Base-by-base conservation (phyloP, 2,888 invertebrate species). In the Archips crataeganus region DNA sequence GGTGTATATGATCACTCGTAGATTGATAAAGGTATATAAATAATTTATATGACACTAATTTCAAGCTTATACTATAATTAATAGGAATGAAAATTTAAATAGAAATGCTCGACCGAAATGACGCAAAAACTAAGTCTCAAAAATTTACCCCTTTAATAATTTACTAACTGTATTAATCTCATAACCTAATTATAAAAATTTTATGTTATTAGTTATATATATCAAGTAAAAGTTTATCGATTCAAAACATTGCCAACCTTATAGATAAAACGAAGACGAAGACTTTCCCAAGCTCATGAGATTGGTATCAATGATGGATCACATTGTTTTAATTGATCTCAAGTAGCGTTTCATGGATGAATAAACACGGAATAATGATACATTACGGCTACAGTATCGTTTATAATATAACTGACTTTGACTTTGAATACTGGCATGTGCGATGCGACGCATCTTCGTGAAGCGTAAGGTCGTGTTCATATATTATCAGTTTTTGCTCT, bases 271-370 rank as follows among this genome's bases (percentile, higher is more conserved):
- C 34, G 49, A 51, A 68, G 57, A 70, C 36, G 67, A 72, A 39
- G 65, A 70, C 69, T 67, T 57, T 67, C 66, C 64, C 65, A 60
- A 61, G 60, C 64, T 61, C 54, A 63, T 72, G 60, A 74, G 74
- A 74, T 74, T 60, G 32, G 15, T 74, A 74, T 74, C 74, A 65
- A 42, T 74, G 74, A 74, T 74, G 64, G 74, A 74, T 74, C 74
- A 74, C 70, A 70, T 74, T 64, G 65, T 70, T 74, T 74, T 74
- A 74, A 74, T 74, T 74, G 69, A 74, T 74, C 70, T 74, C 74
- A 74, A 74, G 74, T 74, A 74, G 74, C 74, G 32, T 74, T 65
- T 74, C 60, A 74, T 69, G 69, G 60, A 74, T 74, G 74, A 69
- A 70, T 74, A 65, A 74, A 65, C 59, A 69, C 36, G 64, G 51